Evolutionary conservation across 2,888 invertebrate species (phyloP).

Genomic region (Cryptocephalus moraei): DNA sequence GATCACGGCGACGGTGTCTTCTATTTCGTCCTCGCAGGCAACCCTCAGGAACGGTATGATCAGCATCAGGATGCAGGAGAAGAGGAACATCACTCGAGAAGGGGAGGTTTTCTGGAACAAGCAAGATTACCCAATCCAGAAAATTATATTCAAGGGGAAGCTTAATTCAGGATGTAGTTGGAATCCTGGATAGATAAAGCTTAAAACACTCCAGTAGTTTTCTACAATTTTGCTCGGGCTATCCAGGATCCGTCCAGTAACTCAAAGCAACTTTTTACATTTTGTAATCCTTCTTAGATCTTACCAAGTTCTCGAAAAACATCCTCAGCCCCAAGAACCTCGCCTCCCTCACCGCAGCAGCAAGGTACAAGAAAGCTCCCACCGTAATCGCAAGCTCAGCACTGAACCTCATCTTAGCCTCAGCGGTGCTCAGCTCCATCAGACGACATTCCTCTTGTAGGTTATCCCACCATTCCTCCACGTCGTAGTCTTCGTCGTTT

Average conservation of each 20-base stretch:
- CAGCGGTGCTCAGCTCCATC: conserved; percentile 50
- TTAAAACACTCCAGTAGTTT: too few relatives aligned
- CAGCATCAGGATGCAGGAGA: conserved; percentile 84
- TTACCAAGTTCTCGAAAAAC: conserved; percentile 90
- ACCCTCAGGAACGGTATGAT: conserved; percentile 75
- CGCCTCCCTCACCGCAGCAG: conserved; percentile 77
- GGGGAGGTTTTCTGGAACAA: conserved; percentile 69
- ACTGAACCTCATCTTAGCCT: conserved; percentile 58
- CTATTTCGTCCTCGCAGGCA: conserved; percentile 74
- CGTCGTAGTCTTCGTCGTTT: conserved; percentile 39
- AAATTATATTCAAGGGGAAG: too few relatives aligned
- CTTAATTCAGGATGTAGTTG: too few relatives aligned
- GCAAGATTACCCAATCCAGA: too few relatives aligned
- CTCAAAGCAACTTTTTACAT: too few relatives aligned
- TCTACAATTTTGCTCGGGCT: too few relatives aligned
- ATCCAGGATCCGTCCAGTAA: too few relatives aligned
- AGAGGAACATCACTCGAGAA: conserved; percentile 85
- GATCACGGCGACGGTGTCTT: conserved; percentile 84
- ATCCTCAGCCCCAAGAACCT: conserved; percentile 85
- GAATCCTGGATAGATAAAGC: too few relatives aligned
- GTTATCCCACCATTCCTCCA: conserved; percentile 64
- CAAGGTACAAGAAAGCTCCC: conserved; percentile 76
- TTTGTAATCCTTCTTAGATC: not conserved
- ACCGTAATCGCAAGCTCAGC: conserved; percentile 72
- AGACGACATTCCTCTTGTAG: conserved; percentile 60